Evolutionary conservation across 1,140 invertebrate genomes (phyloP).

Genomic region (Drosophila auraria): DNA sequence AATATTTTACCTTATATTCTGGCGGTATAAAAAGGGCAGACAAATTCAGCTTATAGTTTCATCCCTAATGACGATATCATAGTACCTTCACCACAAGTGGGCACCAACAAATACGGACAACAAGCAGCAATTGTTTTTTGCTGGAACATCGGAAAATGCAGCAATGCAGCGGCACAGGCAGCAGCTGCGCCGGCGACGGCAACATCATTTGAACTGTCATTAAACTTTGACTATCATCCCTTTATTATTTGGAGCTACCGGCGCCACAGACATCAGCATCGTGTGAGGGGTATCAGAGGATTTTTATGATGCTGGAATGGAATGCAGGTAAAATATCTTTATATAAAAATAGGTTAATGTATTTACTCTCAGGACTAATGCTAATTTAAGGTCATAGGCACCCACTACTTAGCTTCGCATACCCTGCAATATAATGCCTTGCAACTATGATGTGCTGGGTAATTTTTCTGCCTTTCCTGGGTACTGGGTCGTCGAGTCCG

Average conservation of each 20-base stretch:
- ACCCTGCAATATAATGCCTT: no score
- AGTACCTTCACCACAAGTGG: slow-evolving; percentile 11
- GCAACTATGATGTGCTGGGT: no score
- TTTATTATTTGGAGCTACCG: slow-evolving; percentile 81
- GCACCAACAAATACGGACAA: slow-evolving; percentile 16
- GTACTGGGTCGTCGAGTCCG: slow-evolving; percentile 10
- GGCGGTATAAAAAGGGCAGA: background rate
- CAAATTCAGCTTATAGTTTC: background rate
- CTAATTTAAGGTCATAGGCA: no score
- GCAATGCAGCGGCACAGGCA: slow-evolving; percentile 57
- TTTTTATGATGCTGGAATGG: background rate
- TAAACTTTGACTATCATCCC: slow-evolving; percentile 83
- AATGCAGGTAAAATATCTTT: background rate
- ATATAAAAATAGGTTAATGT: no score
- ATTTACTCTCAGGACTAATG: no score
- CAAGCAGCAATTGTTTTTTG: slow-evolving; percentile 60
- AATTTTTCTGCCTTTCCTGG: background rate
- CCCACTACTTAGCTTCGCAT: no score
- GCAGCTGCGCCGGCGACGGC: slow-evolving; percentile 40
- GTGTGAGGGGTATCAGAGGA: background rate
- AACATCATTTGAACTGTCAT: slow-evolving; percentile 84
- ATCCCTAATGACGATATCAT: slow-evolving; percentile 15
- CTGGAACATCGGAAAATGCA: slow-evolving; percentile 69
- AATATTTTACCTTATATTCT: background rate
- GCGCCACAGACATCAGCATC: slow-evolving; percentile 24